phyloP scores from a whole-genome alignment of 2,113 vertebrate species.

The Illadopsis cleaveri region DNA sequence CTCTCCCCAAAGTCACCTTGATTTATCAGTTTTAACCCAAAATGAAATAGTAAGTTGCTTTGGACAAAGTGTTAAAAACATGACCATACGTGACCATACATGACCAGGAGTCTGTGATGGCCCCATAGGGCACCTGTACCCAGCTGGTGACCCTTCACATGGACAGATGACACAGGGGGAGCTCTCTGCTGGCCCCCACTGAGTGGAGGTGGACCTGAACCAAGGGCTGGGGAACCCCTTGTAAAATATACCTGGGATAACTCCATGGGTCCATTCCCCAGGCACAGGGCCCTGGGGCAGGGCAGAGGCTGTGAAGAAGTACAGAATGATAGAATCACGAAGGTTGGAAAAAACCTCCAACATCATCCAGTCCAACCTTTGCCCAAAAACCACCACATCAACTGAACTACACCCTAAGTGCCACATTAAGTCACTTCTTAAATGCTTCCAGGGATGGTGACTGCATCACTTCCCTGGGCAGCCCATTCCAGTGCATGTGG shows the following conservation, averaged over 20 bases:
- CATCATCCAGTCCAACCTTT: not conserved
- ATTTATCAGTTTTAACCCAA: slow-evolving; percentile 73
- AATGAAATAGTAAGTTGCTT: not conserved
- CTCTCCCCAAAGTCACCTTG: slow-evolving; percentile 80
- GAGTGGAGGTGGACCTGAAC: not conserved
- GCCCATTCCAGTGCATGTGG: not conserved
- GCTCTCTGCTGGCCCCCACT: not conserved
- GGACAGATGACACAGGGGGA: not conserved
- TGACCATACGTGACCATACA: not conserved
- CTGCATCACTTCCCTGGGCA: not conserved
- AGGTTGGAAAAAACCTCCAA: not conserved
- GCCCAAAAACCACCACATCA: not conserved
- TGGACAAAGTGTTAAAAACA: not conserved
- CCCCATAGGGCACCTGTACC: not conserved
- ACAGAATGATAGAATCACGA: not conserved
- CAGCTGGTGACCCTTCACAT: not conserved
- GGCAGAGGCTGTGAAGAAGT: not conserved
- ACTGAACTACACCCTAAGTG: not conserved
- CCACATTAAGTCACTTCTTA: not conserved
- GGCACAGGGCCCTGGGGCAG: not conserved
- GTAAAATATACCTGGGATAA: not conserved
- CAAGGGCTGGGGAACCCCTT: not conserved
- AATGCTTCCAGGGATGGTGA: not conserved
- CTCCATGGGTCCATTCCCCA: not conserved
- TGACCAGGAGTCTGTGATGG: not conserved